A percentile compares a stretch with the other conserved stretches of the same genome.
phyloP scores from a whole-genome alignment of 2,888 invertebrate genomes.

The Congeria kusceri region DNA sequence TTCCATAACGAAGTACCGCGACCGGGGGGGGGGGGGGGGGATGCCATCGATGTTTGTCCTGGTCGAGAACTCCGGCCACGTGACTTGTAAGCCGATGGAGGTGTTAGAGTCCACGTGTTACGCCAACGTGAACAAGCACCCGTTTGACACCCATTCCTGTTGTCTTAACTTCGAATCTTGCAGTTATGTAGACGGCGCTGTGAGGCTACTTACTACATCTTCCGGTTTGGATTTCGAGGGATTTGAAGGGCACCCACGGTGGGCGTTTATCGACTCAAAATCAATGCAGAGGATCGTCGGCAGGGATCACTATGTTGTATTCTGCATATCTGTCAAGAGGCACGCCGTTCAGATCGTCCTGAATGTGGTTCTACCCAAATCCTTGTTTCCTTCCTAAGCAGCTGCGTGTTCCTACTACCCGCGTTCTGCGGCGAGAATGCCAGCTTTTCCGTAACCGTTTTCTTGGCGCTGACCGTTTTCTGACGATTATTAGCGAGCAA shows the following conservation, averaged over 20 bases:
- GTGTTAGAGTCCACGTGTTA: conserved; percentile 44
- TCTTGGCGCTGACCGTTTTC: conserved; percentile 28
- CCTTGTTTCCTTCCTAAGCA: conserved; percentile 34
- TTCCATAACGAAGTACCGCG: conserved; percentile 30
- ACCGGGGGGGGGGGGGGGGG: conserved; percentile 14
- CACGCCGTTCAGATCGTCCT: conserved; percentile 36
- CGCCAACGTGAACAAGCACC: conserved; percentile 40
- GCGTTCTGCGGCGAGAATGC: conserved; percentile 50
- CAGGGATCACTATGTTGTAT: conserved; percentile 31
- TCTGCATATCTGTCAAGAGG: conserved; percentile 27
- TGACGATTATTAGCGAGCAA: conserved; percentile 38
- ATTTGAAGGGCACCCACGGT: conserved; percentile 29
- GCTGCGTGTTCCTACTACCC: conserved; percentile 50
- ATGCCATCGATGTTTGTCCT: conserved; percentile 15
- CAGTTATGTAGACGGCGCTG: not conserved
- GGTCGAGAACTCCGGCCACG: conserved; percentile 16
- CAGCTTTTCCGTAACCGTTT: conserved; percentile 48
- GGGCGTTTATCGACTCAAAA: conserved; percentile 16
- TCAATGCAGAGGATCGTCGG: not conserved
- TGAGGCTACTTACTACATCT: not conserved
- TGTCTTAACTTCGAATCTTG: conserved; percentile 44
- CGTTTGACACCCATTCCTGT: conserved; percentile 50
- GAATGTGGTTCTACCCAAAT: conserved; percentile 46
- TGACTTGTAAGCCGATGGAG: conserved; percentile 48
- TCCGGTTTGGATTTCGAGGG: conserved; percentile 8